Conservation (phyloP, 92 coral and sea anemone genomes). For the Actinernus sp. region DNA sequence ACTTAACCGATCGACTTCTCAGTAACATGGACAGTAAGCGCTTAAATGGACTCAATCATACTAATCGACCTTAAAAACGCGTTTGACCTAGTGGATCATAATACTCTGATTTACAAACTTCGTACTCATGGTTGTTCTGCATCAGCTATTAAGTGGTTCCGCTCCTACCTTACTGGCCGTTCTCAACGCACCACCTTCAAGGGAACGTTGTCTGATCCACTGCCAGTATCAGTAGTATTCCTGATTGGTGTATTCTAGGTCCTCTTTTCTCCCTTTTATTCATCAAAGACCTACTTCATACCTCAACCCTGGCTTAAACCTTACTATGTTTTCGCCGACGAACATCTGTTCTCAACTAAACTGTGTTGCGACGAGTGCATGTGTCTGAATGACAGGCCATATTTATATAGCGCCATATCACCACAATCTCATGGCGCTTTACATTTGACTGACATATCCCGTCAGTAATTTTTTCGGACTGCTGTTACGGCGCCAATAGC, state of each 20-base stretch:
- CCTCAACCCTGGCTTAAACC: slow-evolving; percentile 9
- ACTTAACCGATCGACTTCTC: slow-evolving; percentile 32
- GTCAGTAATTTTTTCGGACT: too few species aligned
- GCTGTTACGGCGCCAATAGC: too few species aligned
- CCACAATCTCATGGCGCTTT: too few species aligned
- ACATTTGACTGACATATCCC: too few species aligned
- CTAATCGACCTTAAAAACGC: slow-evolving; percentile 40
- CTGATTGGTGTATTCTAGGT: slow-evolving; percentile 47
- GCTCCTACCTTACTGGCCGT: slow-evolving; percentile 38
- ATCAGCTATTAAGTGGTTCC: slow-evolving; percentile 25
- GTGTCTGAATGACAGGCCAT: too few species aligned
- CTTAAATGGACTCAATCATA: slow-evolving; percentile 31
- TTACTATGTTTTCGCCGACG: slow-evolving; percentile 43
- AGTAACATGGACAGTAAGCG: slow-evolving; percentile 21
- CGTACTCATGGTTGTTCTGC: slow-evolving; percentile 40
- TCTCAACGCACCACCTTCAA: slow-evolving; percentile 33
- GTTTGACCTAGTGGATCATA: slow-evolving; percentile 44
- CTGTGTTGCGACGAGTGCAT: too few species aligned
- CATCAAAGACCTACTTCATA: slow-evolving; percentile 7
- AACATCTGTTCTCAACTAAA: too few species aligned
- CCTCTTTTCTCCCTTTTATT: slow-evolving; percentile 24
- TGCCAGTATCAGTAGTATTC: slow-evolving; percentile 42
- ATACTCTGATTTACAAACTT: slow-evolving; percentile 34
- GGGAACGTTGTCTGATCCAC: slow-evolving; percentile 29
- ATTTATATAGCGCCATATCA: too few species aligned